Percentiles rank a stretch among this genome's conserved stretches.
phyloP scores from a whole-genome alignment of 2,888 invertebrate species.

The Lacanobia oleracea region DNA sequence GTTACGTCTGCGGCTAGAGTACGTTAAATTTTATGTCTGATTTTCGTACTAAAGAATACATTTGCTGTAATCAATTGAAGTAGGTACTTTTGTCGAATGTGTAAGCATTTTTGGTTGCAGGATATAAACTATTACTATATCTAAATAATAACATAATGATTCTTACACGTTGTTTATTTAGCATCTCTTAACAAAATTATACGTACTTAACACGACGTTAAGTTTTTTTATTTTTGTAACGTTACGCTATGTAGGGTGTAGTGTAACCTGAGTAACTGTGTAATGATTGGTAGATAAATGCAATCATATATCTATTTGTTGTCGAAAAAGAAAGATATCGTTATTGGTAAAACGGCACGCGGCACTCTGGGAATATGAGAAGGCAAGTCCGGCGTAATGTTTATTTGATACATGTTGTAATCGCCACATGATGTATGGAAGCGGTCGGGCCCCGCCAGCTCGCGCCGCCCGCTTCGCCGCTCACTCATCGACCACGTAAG shows the following conservation, averaged over 20 bases:
- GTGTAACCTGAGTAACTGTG: constrained; percentile 8
- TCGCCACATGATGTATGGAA: constrained; percentile 88
- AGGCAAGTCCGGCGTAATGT: constrained; percentile 84
- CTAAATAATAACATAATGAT: no score
- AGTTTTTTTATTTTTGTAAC: no score
- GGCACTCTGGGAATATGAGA: constrained; percentile 80
- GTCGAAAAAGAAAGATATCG: constrained; percentile 79
- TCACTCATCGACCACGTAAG: constrained; percentile 75
- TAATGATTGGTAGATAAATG: constrained; percentile 65
- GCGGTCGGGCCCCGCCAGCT: constrained; percentile 67
- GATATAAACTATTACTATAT: no score
- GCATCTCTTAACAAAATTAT: no score
- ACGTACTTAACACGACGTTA: no score
- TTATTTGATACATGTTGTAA: constrained; percentile 90
- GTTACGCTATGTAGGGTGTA: background rate
- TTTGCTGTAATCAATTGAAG: no score
- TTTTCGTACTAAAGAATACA: no score
- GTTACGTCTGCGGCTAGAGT: no score
- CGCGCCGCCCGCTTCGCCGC: constrained; percentile 67
- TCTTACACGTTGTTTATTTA: no score
- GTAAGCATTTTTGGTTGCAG: no score
- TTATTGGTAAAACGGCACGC: constrained; percentile 80
- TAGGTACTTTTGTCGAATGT: no score
- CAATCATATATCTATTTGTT: constrained; percentile 81
- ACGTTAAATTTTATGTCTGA: no score